Evolutionary conservation across 2,113 vertebrate genomes (phyloP).

Genomic region (Eptesicus fuscus): DNA sequence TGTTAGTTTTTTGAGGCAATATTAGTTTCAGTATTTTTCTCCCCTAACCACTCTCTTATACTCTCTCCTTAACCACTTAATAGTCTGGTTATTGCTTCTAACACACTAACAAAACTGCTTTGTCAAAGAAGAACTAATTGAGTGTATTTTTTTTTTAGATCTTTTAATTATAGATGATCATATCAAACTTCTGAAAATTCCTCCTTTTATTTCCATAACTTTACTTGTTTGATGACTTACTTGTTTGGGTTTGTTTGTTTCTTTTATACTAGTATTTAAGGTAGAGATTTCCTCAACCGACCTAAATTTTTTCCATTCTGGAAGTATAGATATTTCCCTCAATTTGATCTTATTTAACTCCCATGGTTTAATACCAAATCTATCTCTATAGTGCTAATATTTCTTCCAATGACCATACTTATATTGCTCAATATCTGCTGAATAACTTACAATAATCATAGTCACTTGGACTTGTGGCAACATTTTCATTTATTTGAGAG

Average conservation of each 20-base stretch:
- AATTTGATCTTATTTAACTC: background rate
- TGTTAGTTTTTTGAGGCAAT: background rate
- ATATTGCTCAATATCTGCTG: background rate
- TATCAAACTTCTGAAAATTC: background rate
- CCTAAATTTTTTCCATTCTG: background rate
- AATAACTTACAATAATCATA: background rate
- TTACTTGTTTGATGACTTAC: background rate
- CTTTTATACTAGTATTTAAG: too few relatives aligned
- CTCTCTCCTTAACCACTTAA: background rate
- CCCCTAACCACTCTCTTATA: background rate
- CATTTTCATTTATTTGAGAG: background rate
- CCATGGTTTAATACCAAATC: background rate
- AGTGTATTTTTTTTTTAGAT: background rate
- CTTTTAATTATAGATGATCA: background rate
- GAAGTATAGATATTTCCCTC: background rate
- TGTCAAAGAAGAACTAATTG: background rate
- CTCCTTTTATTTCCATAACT: background rate
- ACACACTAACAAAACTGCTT: background rate
- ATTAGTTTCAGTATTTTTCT: background rate
- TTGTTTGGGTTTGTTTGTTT: too few relatives aligned
- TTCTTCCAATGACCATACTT: background rate
- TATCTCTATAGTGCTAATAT: background rate
- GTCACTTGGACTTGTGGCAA: background rate
- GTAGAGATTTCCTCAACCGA: background rate
- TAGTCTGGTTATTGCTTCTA: background rate